Base-by-base conservation (phyloP, 2,113 vertebrate species). In the Mus pahari region DNA sequence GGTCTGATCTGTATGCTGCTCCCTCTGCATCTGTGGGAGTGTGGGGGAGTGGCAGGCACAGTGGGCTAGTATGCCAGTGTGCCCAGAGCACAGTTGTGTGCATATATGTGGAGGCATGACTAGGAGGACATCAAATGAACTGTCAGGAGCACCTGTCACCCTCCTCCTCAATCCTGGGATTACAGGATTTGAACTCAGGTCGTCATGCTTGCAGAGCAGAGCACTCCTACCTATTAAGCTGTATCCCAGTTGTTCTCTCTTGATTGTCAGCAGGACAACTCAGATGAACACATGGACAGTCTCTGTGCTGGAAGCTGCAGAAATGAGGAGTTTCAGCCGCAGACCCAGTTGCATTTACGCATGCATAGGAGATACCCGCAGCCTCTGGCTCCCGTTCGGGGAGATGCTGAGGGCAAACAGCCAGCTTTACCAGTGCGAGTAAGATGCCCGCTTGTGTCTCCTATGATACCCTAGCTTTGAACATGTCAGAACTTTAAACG, bases 351-450 rank as follows among this genome's bases (percentile, higher is more conserved):
- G 17, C 2, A 0, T 16, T n/a, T 39, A 11, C 0, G 0, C 48
- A 13, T 8, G 6, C 0, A 4, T 5, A 16, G 81, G 81, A 12
- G 71, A 53, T 42, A 2, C 10, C 42, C 77, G 73, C 9, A 5
- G 55, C 55, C 48, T n/a, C 62, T 0, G 36, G 28, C 50, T 86
- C 77, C 73, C 39, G 9, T 3, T 0, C 2, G 13, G 60, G 90
- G 36, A 53, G 42, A 48, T 0, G 0, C 33, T 36, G 42, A 78
- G n/a, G 64, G 26, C 0, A 2, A 48, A 64, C 26, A 26, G 60
- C 64, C 24, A 28, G 89, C 62, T 91, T 55, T 68, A 26, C 36
- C 45, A 71, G 8, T 7, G 36, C 39, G 53, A 24, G 2, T 13
- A 19, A 81, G 58, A 20, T 0, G 7, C 8, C 22, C 0, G 4